Evolutionary conservation across 2,797 vertebrate genomes (phyloP), one percentile per base, ranked within the genome.

Genomic region (Crocodylus rhombifer): DNA sequence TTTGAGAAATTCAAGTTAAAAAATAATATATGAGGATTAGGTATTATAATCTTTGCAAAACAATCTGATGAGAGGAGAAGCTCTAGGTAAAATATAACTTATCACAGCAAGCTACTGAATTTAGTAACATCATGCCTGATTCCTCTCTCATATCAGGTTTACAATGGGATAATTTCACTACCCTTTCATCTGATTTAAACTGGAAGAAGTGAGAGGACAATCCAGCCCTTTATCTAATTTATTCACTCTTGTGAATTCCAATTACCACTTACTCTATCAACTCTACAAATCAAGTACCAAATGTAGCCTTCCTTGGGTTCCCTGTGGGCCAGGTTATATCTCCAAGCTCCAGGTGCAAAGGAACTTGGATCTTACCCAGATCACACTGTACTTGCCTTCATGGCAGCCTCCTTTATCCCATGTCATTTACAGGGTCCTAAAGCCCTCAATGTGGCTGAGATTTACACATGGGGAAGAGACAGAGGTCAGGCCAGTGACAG

Each of bases 1-100:
- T 84, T 76, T 75, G 76, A 90, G 75, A 5, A 63, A 42, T 21
- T 42, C 85, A 91, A 84, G 51, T 64, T 71, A 67, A 83, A 76
- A 55, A 57, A 33, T 36, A 17, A 17, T 75, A 67, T 10, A 0
- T 16, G 75, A 88, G 58, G 89, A 23, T n/a, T 23, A 69, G 18
- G 17, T 80, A 69, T 0, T 1, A 74, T 86, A 7, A 13, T 18
- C 11, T 83, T 84, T 91, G 87, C 71, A 90, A 26, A 5, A 2
- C 58, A 28, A 84, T 25, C 14, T 58, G 25, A 88, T 84, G 73
- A 86, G 11, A 60, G 84, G 56, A 65, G 28, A 74, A 77, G 18
- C 64, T 82, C 56, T 73, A 82, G 61, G 58, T 77, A 74, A 63
- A 94, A 57, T 2, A 36, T 28, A 65, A 77, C 42, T 15, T 15